Conservation (phyloP, 2,113 vertebrate species). For the Pelodiscus sinensis region DNA sequence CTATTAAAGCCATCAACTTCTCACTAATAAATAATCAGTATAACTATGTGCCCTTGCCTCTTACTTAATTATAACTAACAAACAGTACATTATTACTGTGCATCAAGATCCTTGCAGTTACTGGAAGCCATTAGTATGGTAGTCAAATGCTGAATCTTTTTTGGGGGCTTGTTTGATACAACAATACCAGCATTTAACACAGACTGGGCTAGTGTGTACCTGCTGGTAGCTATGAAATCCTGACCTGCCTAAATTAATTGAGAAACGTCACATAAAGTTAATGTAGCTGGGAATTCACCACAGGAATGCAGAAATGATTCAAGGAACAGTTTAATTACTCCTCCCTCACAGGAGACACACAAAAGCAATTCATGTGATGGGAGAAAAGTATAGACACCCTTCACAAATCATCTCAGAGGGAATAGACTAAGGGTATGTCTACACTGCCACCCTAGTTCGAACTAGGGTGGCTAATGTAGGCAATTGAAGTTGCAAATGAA, state of each 20-base stretch:
- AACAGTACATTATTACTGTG: background rate
- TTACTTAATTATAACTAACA: slow-evolving; percentile 23
- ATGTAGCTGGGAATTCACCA: background rate
- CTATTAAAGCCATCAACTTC: slow-evolving; percentile 49
- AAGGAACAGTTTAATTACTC: background rate
- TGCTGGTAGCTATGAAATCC: background rate
- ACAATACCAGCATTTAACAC: background rate
- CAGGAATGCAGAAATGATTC: background rate
- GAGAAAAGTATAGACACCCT: background rate
- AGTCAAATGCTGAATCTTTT: background rate
- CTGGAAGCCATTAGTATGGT: background rate
- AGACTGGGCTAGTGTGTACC: background rate
- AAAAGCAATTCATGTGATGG: background rate
- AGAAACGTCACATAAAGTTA: background rate
- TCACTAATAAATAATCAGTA: slow-evolving; percentile 59
- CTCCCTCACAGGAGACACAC: background rate
- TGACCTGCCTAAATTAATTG: background rate
- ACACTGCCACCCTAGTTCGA: no score
- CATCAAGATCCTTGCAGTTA: background rate
- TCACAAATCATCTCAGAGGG: background rate
- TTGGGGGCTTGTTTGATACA: background rate
- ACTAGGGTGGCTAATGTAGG: no score
- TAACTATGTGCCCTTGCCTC: background rate
- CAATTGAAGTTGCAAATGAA: no score
- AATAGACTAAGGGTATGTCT: no score